These are phyloP conservation scores for Eublepharis macularius DNA, from an alignment of 2,113 vertebrate genomes.

Conservation along the genomic window DNA sequence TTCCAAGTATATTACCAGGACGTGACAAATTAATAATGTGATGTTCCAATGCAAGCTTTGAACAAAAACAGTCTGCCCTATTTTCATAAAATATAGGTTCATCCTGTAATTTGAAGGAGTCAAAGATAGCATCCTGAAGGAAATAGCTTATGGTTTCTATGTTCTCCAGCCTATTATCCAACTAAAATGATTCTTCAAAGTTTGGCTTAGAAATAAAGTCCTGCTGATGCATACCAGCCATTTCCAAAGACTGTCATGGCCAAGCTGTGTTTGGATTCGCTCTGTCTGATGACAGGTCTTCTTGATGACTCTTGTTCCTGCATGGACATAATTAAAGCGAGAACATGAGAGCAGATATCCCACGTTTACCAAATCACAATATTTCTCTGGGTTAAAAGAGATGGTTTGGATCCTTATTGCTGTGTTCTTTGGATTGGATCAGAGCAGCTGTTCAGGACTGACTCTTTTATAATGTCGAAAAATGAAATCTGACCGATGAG, in stretches of 20 bases:
- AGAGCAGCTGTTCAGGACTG: constrained; percentile 20
- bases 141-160: constrained; percentile 1
- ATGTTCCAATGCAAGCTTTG: constrained; percentile 15
- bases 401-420: neutral
- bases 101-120: constrained; percentile 12
- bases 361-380: constrained; percentile 13
- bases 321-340: constrained; percentile 9
- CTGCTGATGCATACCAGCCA: neutral
- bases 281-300: constrained; percentile 12
- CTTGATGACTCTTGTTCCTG: constrained; percentile 7
- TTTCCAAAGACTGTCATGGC: constrained; percentile 9
- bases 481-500: neutral
- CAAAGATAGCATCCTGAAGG: neutral
- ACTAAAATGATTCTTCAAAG: neutral
- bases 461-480: constrained; percentile 14
- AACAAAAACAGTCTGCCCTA: constrained; percentile 11
- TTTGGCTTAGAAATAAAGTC: constrained; percentile 15
- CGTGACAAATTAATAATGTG: constrained; percentile 12
- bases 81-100: constrained; percentile 18
- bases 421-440: constrained; percentile 28
- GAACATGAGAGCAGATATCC: neutral
- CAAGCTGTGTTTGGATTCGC: constrained; percentile 20
- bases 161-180: neutral
- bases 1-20: constrained; percentile 17
- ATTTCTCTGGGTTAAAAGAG: neutral